Percentiles rank a stretch among this genome's conserved stretches.
phyloP scores from a whole-genome alignment of 2,113 vertebrate genomes.

The Pipa parva region DNA sequence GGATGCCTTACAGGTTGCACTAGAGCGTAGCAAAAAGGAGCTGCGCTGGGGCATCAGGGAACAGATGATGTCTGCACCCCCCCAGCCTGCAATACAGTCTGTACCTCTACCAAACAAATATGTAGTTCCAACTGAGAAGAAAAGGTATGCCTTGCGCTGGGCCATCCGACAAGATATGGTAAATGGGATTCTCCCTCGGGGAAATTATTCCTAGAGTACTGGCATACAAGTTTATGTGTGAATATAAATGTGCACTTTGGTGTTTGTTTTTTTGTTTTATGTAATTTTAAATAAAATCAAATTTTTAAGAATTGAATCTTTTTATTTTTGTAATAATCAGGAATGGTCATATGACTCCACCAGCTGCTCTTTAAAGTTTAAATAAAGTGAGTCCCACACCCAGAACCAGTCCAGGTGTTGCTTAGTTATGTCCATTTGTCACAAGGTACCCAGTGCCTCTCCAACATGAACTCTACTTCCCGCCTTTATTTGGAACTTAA shows the following conservation, averaged over 20 bases:
- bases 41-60: slow-evolving; percentile 56
- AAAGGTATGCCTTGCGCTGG: slow-evolving; percentile 76
- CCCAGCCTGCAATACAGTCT: slow-evolving; percentile 47
- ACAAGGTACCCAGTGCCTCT: slow-evolving; percentile 16
- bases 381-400: neutral
- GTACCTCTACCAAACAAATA: slow-evolving; percentile 71
- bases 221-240: neutral
- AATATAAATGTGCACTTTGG: neutral
- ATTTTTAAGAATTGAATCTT: too few species aligned
- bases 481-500: slow-evolving; percentile 7
- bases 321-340: neutral
- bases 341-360: neutral
- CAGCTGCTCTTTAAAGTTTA: neutral
- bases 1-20: slow-evolving; percentile 53
- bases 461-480: slow-evolving; percentile 10
- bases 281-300: slow-evolving; percentile 7
- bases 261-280: neutral
- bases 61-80: slow-evolving; percentile 50
- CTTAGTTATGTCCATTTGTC: neutral
- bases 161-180: slow-evolving; percentile 77
- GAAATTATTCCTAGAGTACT: slow-evolving; percentile 25
- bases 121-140: slow-evolving; percentile 80
- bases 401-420: neutral
- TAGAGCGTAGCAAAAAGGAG: slow-evolving; percentile 48
- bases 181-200: slow-evolving; percentile 62